Conservation (phyloP, 2,888 invertebrate genomes). For the Zonitis immaculata region DNA sequence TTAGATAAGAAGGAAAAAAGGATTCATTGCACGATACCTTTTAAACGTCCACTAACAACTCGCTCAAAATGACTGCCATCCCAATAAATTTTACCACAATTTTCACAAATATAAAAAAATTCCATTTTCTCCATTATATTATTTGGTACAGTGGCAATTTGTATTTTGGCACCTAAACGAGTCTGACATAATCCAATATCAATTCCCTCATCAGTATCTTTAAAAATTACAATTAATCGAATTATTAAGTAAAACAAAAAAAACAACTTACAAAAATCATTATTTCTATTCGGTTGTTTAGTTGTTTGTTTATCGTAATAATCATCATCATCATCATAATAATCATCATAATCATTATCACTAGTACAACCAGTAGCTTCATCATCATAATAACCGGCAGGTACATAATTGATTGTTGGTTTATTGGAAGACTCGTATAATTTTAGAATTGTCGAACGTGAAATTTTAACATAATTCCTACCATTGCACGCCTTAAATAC, state of each 20-base stretch:
- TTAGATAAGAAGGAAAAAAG: not conserved
- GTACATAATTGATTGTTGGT: conserved; percentile 17
- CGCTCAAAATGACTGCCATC: conserved; percentile 49
- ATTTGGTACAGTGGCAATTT: conserved; percentile 48
- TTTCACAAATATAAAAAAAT: conserved; percentile 63
- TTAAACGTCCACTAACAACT: conserved; percentile 38
- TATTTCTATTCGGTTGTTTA: conserved; percentile 32
- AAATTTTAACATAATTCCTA: conserved; percentile 48
- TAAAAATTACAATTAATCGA: conserved; percentile 24
- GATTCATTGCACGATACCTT: conserved; percentile 36
- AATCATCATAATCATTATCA: conserved; percentile 37
- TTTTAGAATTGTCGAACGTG: conserved; percentile 45
- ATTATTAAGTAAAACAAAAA: conserved; percentile 38
- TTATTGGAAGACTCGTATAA: conserved; percentile 31
- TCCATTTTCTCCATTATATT: conserved; percentile 43
- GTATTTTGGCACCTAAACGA: conserved; percentile 53
- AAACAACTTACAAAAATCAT: conserved; percentile 43
- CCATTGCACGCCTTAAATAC: conserved; percentile 50
- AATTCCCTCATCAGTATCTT: conserved; percentile 36
- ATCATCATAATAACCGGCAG: conserved; percentile 34
- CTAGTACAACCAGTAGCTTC: conserved; percentile 47
- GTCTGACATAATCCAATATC: conserved; percentile 50
- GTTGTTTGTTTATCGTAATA: conserved; percentile 16
- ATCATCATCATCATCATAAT: not conserved
- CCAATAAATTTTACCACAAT: conserved; percentile 75